Base-by-base conservation (phyloP, 2,113 vertebrate genomes). In the Pangasianodon gigas region DNA sequence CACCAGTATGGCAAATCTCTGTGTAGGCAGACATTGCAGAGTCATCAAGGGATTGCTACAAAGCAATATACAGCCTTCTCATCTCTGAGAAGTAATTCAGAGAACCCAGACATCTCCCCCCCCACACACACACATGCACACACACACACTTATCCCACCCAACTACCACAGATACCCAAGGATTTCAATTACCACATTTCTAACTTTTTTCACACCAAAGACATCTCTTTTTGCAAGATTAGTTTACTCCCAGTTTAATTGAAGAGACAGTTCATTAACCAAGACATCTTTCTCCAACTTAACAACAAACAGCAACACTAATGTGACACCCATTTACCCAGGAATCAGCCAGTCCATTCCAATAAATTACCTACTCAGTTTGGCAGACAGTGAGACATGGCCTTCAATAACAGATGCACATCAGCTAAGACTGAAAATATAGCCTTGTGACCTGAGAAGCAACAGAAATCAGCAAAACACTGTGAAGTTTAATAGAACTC, bases 21-120 rank as follows among this genome's bases (percentile, higher is more conserved):
- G 85, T 89, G 85, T 81, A 88, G 84, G 84, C 75, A 62, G 77
- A 89, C 86, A 88, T 37, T 91, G 91, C 90, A 37, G 87, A 90
- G 91, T 90, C 90, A 92, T 90, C 87, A 87, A n/a, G 77, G 90
- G 85, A 88, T 77, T 88, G 82, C 67, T 26, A 85, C 82, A 91
- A 90, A 89, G 58, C 54, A 83, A 86, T 80, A 86, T 69, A 74
- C 79, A 84, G 69, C 89, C 86, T 85, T 75, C 60, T 74, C 89
- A 90, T 85, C 69, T 60, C 89, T n/a, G n/a, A 88, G 65, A 89
- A 88, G 84, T 86, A 58, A 77, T 89, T 90, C 52, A 87, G 80
- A 65, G 51, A 44, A 83, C 9, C 41, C 82, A 85, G 21, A 84
- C 67, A 65, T 75, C 60, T 19, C 26, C 82, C 10, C 58, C 37